Evolutionary conservation across 2,797 vertebrate species (phyloP), one percentile per base, ranked within the genome.

Genomic region (Parotocinclus haroldoi): DNA sequence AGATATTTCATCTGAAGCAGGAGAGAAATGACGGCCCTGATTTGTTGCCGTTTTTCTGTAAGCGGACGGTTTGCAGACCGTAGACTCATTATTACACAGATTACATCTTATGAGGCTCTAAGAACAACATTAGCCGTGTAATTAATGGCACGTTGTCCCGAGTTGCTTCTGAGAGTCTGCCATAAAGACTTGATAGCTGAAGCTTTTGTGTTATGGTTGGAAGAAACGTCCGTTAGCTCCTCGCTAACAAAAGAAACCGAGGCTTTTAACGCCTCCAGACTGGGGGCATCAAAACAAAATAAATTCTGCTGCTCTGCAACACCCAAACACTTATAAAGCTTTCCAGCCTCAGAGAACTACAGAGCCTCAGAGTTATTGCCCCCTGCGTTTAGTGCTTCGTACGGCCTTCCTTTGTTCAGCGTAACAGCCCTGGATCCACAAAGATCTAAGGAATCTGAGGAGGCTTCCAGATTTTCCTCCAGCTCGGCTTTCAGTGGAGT

Each of bases 51-150:
- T 61, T 68, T 68, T 18, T 38, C 57, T 60, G n/a, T n/a, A 68
- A 54, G 18, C 58, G 10, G 19, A 54, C 10, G 38, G 49, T 61
- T 56, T 51, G 51, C 56, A 61, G 63, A 72, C 63, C 9, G 57
- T 48, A 72, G 69, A 66, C 69, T 66, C 63, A 72, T 72, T 66
- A 66, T 72, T 57, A 61, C 63, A 66, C 38, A 50, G 58, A 72
- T 66, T 72, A 66, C 51, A 72, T 72, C 69, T 61, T 66, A 16
- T 27, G 58, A 65, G 42, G 40, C 38, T 56, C 38, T 58, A 58
- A 66, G 49, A 66, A 61, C 50, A 65, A 72, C 63, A 66, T 66
- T 61, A 66, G 63, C 14, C 5, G 9, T 2, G 14, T 66, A 65
- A 72, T 72, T 72, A 57, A 72, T 61, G 37, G 42, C 39, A 12